These are phyloP conservation scores for Sebastes umbrosus DNA, from an alignment of 2,797 vertebrate genomes.

Conservation along the genomic window DNA sequence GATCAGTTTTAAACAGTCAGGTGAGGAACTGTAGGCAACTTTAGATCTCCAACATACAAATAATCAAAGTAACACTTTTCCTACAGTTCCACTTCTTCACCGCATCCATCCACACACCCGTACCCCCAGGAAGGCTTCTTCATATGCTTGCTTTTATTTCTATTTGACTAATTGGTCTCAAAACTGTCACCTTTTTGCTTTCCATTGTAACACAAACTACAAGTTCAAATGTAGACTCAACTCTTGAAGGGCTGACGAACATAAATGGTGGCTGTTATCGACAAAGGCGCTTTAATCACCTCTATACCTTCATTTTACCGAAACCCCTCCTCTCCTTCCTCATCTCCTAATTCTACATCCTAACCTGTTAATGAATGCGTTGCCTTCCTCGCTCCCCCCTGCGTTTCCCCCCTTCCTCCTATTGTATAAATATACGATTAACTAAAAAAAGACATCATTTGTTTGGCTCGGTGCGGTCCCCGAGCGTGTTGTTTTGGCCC, in stretches of 20 bases:
- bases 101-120: too few species aligned
- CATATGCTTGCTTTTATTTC: neutral
- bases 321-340: neutral
- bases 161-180: neutral
- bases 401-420: slow-evolving; percentile 19
- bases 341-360: neutral
- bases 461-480: slow-evolving; percentile 68
- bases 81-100: neutral
- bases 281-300: neutral
- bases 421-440: slow-evolving; percentile 72
- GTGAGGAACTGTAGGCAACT: neutral
- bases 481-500: slow-evolving; percentile 65
- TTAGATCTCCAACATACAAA: neutral
- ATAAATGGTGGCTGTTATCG: neutral
- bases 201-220: neutral
- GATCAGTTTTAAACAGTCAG: neutral
- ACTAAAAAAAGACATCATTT: slow-evolving; percentile 75
- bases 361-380: slow-evolving; percentile 10
- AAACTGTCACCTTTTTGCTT: neutral
- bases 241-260: neutral
- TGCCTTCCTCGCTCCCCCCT: neutral
- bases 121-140: neutral
- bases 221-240: neutral
- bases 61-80: neutral
- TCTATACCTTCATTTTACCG: neutral